Conservation (phyloP, 2,888 invertebrate genomes). For the Sipha maydis region DNA sequence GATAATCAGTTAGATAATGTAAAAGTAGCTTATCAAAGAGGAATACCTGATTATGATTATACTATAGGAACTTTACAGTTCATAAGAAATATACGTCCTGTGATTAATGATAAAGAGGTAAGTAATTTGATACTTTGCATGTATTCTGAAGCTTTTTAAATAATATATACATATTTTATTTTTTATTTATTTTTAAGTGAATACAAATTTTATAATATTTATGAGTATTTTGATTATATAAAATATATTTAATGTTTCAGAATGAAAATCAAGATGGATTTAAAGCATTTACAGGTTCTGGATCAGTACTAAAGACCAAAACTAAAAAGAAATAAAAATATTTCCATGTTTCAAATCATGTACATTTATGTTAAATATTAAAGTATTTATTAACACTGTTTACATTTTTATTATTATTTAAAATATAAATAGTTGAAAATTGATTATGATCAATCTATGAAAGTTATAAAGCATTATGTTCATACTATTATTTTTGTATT, state of each 20-base stretch:
- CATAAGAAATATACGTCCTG: slow-evolving; percentile 73
- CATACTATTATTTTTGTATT: too few relatives aligned
- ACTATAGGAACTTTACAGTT: slow-evolving; percentile 85
- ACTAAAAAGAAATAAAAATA: slow-evolving; percentile 28
- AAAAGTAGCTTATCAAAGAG: slow-evolving; percentile 76
- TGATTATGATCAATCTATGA: too few relatives aligned
- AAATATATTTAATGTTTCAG: slow-evolving; percentile 25
- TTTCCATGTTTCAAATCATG: not conserved
- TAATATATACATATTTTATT: too few relatives aligned
- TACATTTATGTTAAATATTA: slow-evolving; percentile 30
- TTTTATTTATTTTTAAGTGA: too few relatives aligned
- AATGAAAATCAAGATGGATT: slow-evolving; percentile 44
- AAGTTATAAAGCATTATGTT: too few relatives aligned
- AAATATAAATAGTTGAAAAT: too few relatives aligned
- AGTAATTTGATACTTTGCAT: not conserved
- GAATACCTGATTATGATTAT: slow-evolving; percentile 94
- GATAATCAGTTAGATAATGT: slow-evolving; percentile 62
- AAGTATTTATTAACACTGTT: not conserved
- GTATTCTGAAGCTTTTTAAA: not conserved
- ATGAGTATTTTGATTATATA: too few relatives aligned
- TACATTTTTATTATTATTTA: too few relatives aligned
- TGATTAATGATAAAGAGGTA: slow-evolving; percentile 57
- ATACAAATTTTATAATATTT: too few relatives aligned
- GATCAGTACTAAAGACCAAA: slow-evolving; percentile 55
- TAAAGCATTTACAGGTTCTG: slow-evolving; percentile 44